Evolutionary conservation across 1,140 invertebrate genomes (phyloP), one percentile per base, ranked within the genome.

Genomic region (Piezodorus guildinii): DNA sequence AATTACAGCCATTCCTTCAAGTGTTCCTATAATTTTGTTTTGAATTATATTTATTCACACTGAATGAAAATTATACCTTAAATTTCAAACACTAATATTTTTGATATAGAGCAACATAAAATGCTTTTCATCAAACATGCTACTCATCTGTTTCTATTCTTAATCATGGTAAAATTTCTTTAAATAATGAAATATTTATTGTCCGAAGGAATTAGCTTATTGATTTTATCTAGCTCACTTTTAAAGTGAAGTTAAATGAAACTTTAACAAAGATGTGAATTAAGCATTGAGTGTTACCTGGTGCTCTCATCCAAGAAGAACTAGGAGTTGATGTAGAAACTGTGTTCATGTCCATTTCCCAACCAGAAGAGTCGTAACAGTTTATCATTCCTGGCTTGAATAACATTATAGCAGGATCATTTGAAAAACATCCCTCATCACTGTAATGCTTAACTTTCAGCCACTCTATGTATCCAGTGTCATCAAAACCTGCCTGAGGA

Each of bases 401-500:
- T 49, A 64, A 62, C 60, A 62, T 51, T 12, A 45, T 5, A 14
- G 79, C 61, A 0, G 72, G 72, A 68, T 88, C 85, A 65, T 87
- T 88, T 2, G 73, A 74, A 3, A 74, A 73, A 59, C 71, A 77
- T 0, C 87, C 87, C 9, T 75, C 72, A 70, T 90, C 85, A 70
- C 81, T 77, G 71, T 81, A 85, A 51, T 83, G 77, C 6, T 74
- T 75, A 19, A 75, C 76, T 49, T 82, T 79, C n/a, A 88, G 69
- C 63, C 82, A 83, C 49, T 86, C 81, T 39, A 89, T 85, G 69
- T 79, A 77, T 4, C 86, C 88, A 12, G 77, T 72, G 9, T 80
- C 73, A 69, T 87, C 78, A 2, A 86, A 78, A 8, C 80, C 84
- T 43, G 83, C 76, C 75, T 77, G 56, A 27, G 27, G 65, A 63